A percentile compares a stretch with the other conserved stretches of the same genome.
Conservation (phyloP, 2,113 vertebrate genomes). For the Ciconia stormi region DNA sequence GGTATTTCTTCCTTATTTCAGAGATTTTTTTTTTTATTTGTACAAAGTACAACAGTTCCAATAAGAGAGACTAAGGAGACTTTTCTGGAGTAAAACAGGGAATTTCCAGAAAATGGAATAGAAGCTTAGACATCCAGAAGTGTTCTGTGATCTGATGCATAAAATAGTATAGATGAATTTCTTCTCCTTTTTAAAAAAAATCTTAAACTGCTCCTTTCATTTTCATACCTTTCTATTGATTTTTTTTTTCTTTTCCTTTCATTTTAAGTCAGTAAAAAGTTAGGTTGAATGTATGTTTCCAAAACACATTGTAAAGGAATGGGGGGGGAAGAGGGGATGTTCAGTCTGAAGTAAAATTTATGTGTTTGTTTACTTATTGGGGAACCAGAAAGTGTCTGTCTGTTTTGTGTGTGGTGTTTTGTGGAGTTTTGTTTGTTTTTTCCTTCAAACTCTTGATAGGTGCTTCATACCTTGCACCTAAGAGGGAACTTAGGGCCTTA, state of each 20-base stretch:
- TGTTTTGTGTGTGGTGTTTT: neutral
- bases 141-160: neutral
- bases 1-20: neutral
- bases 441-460: neutral
- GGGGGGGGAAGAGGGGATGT: neutral
- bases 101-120: neutral
- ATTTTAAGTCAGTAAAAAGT: neutral
- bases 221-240: neutral
- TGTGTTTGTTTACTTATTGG: neutral
- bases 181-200: neutral
- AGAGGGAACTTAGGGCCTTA: neutral
- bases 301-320: neutral
- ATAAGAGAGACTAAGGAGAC: neutral
- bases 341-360: neutral
- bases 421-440: neutral
- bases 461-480: neutral
- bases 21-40: neutral
- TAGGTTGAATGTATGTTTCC: neutral
- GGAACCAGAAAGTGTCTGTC: neutral
- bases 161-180: neutral
- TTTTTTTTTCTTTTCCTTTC: no score
- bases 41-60: neutral
- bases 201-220: neutral
- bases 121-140: neutral
- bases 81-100: neutral